Conservation (phyloP, 2,113 vertebrate genomes). For the Trinectes maculatus region DNA sequence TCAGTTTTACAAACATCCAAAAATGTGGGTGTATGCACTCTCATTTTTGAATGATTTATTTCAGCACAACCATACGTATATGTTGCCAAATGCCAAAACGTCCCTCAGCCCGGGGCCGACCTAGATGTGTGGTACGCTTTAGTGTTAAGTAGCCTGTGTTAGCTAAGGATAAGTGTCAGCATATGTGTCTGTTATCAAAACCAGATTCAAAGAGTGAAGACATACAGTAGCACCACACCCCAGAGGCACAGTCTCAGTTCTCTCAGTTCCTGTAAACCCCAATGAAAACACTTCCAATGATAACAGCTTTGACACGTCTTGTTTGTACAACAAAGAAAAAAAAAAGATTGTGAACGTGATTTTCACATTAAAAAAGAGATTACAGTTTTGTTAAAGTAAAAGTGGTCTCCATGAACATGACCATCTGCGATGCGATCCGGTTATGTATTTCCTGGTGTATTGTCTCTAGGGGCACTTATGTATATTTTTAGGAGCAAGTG, state of each 20-base stretch:
- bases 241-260: constrained; percentile 49
- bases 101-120: constrained; percentile 7
- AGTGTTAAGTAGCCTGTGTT: constrained; percentile 19
- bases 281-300: constrained; percentile 30
- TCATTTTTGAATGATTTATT: no score
- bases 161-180: constrained; percentile 28
- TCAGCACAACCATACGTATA: no score
- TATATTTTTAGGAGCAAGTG: constrained; percentile 55
- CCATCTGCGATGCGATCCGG: constrained; percentile 15
- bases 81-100: no score
- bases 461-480: constrained; percentile 26
- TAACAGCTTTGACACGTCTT: constrained; percentile 29
- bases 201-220: constrained; percentile 39
- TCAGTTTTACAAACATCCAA: no score
- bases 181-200: constrained; percentile 47
- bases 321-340: not conserved
- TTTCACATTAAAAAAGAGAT: constrained; percentile 19
- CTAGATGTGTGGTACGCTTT: constrained; percentile 25
- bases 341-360: not conserved
- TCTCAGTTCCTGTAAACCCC: constrained; percentile 18
- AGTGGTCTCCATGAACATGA: constrained; percentile 16
- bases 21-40: no score
- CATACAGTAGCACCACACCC: constrained; percentile 41
- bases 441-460: constrained; percentile 8
- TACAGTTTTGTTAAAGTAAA: constrained; percentile 19